phyloP scores from a whole-genome alignment of 2,113 vertebrate species.

The Xyrauchen texanus region DNA sequence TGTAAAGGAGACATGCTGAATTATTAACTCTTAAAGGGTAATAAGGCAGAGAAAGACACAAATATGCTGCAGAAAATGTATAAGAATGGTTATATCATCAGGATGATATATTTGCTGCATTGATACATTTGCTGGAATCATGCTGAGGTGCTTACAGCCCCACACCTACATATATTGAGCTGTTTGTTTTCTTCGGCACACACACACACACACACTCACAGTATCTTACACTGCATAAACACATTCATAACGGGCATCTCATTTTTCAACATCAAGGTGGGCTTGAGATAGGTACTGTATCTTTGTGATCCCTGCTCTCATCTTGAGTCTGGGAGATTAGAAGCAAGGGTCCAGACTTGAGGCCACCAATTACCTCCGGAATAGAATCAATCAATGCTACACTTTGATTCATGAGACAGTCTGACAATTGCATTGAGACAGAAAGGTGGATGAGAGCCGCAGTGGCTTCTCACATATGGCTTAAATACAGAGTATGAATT shows the following conservation, averaged over 20 bases:
- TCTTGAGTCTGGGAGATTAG: conserved; percentile 39
- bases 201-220: neutral
- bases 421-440: conserved; percentile 35
- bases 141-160: neutral
- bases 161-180: too few species aligned
- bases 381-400: conserved; percentile 36
- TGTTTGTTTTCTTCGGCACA: neutral
- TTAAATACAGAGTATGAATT: conserved; percentile 17
- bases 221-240: neutral
- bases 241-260: conserved; percentile 35
- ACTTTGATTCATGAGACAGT: conserved; percentile 29
- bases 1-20: conserved; percentile 33
- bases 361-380: conserved; percentile 41
- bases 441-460: conserved; percentile 16
- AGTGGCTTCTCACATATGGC: neutral
- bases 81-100: neutral
- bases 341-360: conserved; percentile 34
- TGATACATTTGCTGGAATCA: neutral
- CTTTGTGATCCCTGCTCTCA: conserved; percentile 39
- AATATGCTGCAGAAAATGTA: neutral
- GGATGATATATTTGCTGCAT: conserved; percentile 11
- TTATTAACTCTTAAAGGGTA: conserved; percentile 27
- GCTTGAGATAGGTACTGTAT: conserved; percentile 6
- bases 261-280: conserved; percentile 28
- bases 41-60: neutral